Evolutionary conservation across 2,113 vertebrate species (phyloP).

Genomic region (Xiphorhynchus elegans): DNA sequence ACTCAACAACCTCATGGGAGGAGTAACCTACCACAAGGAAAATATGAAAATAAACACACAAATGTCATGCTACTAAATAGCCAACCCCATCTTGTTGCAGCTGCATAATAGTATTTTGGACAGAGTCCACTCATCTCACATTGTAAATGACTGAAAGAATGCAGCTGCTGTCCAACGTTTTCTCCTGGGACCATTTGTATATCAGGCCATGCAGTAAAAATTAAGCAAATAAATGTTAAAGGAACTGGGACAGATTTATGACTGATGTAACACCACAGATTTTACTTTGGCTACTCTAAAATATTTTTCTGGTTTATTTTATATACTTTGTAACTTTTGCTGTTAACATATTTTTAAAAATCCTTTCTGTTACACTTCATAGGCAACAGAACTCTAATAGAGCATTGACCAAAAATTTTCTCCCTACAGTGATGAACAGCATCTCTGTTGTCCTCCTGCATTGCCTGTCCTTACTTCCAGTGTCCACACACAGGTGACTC

Average conservation of each 20-base stretch:
- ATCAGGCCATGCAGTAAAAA: background rate
- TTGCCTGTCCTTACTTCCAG: background rate
- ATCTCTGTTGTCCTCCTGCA: background rate
- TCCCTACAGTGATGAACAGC: background rate
- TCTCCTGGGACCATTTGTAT: slow-evolving; percentile 11
- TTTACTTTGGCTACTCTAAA: background rate
- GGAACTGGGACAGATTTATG: background rate
- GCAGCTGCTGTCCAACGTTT: slow-evolving; percentile 49
- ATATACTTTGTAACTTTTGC: fast-evolving
- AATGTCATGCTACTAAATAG: background rate
- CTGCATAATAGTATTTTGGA: slow-evolving; percentile 35
- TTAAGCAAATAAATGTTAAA: background rate
- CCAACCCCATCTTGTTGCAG: slow-evolving; percentile 1
- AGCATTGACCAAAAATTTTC: background rate
- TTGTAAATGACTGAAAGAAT: background rate
- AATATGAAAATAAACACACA: background rate
- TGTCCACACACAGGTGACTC: background rate
- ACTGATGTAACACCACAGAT: background rate
- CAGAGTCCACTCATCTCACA: background rate
- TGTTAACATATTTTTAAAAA: background rate
- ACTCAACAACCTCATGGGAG: background rate
- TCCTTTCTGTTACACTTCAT: background rate
- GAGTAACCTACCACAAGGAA: background rate
- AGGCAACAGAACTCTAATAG: background rate
- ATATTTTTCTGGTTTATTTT: background rate